Evolutionary conservation across 53 echinoderm and acorn worm genomes (phyloP), one percentile per base, ranked within the genome.

Genomic region (Antedon mediterranea): DNA sequence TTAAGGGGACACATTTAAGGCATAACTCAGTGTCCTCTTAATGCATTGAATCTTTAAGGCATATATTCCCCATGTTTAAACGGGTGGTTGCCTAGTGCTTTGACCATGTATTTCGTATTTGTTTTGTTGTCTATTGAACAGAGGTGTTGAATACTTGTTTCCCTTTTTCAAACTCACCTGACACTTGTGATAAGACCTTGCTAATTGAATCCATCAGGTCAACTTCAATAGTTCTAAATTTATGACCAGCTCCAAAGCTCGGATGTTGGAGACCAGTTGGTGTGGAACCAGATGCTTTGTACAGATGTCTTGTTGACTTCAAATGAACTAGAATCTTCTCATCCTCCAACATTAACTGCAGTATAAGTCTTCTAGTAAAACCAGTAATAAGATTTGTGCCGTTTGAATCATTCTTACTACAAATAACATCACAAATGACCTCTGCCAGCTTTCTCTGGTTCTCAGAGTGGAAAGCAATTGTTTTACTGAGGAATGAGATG

Each of bases 301-400:
- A 83, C 79, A 98, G 81, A 29, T 86, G 88, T 78, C 90, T 90
- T 15, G 82, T 81, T 32, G 90, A 86, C 30, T 87, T 87, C 78
- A 98, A 79, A 34, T 87, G 88, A 32, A 89, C 81, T 3, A 84
- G 80, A 26, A 90, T 71, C 78, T 83, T 88, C 90, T 98, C 98
- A 79, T 98, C 98, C 73, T 98, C 98, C 74, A 98, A 79, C 98
- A 98, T 98, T 43, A 98, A 85, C 81, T 92, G 92, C 37, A 98
- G 83, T 42, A 98, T 92, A 30, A 98, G 86, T 28, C 98, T 88
- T n/a, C 98, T 84, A 33, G 92, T 88, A 81, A 98, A 98, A 28
- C 98, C 98, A 6, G 98, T 92, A 81, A 98, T 93, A 34, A 88
- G 85, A 28, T 37, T 57, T 28, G 79, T 74, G 3, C 92, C 91